These are phyloP conservation scores for Paracanthobrama guichenoti DNA, from an alignment of 2,113 vertebrate species.

Conservation along the genomic window DNA sequence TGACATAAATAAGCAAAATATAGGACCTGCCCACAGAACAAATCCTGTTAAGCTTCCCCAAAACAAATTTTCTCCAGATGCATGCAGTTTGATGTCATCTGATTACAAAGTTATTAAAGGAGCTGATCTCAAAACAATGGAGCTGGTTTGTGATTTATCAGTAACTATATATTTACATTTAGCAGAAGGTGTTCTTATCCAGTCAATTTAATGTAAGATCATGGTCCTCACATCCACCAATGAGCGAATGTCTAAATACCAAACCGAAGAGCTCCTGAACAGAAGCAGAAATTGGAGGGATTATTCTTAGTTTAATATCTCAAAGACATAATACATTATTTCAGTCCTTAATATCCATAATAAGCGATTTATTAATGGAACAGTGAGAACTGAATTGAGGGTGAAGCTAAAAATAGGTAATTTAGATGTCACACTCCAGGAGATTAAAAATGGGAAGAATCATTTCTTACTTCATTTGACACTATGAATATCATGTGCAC, in stretches of 20 bases:
- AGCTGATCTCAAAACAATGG: not conserved
- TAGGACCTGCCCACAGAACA: not conserved
- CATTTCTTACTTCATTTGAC: constrained; percentile 38
- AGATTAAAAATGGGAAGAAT: constrained; percentile 56
- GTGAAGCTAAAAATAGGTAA: constrained; percentile 71
- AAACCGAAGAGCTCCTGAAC: not conserved
- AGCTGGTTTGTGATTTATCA: not conserved
- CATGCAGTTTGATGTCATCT: not conserved
- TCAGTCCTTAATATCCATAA: constrained; percentile 20
- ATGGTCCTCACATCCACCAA: not conserved
- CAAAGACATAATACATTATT: constrained; percentile 64
- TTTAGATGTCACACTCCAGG: constrained; percentile 64
- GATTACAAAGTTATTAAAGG: not conserved
- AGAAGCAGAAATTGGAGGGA: constrained; percentile 25
- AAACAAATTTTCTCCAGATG: not conserved
- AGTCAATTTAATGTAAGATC: not conserved
- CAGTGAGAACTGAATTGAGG: constrained; percentile 58
- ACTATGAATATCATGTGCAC: constrained; percentile 48
- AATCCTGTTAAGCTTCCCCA: not conserved
- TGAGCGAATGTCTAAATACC: not conserved
- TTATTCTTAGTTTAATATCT: constrained; percentile 62
- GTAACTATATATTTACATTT: constrained; percentile 6
- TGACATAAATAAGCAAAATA: constrained; percentile 48
- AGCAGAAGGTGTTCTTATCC: not conserved
- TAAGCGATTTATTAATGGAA: constrained; percentile 24